Base-by-base conservation (phyloP, 2,888 invertebrate genomes). In the Drosophila quasianomalipes region DNA sequence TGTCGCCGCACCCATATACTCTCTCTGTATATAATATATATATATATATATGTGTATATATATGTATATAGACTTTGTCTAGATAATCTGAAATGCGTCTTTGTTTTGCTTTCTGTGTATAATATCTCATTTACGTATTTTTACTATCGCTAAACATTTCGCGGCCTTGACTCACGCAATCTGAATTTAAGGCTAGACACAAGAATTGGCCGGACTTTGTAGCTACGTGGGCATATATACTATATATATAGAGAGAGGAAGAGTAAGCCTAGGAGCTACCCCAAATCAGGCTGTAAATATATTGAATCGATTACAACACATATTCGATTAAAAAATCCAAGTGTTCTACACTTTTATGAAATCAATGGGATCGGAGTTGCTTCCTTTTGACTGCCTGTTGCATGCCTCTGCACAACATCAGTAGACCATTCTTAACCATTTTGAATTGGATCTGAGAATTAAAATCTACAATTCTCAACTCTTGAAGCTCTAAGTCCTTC, bases 11-110 rank as follows among this genome's bases (percentile, higher is more conserved):
- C 41, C 41, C 41, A 41, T 10, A n/a, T 19, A 9, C 19, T 47
- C 19, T 19, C 39, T 47, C 22, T 22, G 22, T 22, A 22, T 22
- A 22, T 22, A 22, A 22, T 19, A 16, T 14, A 4, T 35, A 14
- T 4, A 14, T 1, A 35, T 14, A 35, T 16, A 35, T 35, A 35
- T 5, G 16, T 37, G 19, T 51, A 51, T 10, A 10, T 30, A 10
- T 12, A 1, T 52, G 12, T 37, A 16, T 37, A 19, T 37, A 28
- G 37, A 55, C 55, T 28, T 37, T 55, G 54, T 37, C 26, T 26
- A 55, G 6, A 39, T 39, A 55, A n/a, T 55, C 35, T 16, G 35
- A 54, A 37, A 26, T 54, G 54, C 35, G 54, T 55, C 28, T 39
- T 22, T 37, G 19, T 22, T 31, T 31, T 14, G 14, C 4, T 53